phyloP scores from a whole-genome alignment of 2,113 vertebrate genomes.

The Sula dactylatra region DNA sequence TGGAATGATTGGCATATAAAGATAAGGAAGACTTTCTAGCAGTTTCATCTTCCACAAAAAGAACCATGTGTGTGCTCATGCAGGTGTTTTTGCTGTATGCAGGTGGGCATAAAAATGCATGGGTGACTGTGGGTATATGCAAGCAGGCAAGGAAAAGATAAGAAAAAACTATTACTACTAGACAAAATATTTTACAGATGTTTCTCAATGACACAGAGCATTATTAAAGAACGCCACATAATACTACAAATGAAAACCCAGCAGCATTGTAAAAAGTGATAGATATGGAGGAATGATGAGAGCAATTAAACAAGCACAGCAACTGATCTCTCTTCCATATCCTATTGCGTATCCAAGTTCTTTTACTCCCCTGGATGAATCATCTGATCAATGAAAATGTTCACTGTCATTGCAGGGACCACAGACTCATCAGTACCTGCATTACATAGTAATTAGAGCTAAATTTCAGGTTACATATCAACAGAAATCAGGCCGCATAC shows the following conservation, averaged over 20 bases:
- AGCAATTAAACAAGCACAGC: background rate
- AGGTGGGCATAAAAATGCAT: background rate
- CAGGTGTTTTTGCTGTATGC: background rate
- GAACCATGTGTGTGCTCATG: background rate
- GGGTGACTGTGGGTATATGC: background rate
- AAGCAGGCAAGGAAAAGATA: background rate
- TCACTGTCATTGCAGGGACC: background rate
- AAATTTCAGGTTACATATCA: background rate
- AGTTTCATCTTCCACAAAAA: background rate
- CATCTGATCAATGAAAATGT: background rate
- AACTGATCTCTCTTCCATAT: background rate
- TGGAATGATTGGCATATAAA: background rate
- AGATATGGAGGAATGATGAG: background rate
- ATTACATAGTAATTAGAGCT: background rate
- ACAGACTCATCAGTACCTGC: background rate
- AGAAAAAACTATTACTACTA: background rate
- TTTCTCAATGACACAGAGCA: background rate
- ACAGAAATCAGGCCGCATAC: background rate
- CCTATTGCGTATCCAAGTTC: background rate
- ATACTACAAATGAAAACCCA: background rate
- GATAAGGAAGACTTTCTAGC: background rate
- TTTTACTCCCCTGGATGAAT: background rate
- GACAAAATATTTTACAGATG: background rate
- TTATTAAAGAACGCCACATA: background rate
- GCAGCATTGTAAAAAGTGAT: background rate